Percentiles rank a stretch among this genome's conserved stretches.
phyloP scores from a whole-genome alignment of 1,140 invertebrate species.

The Diorhabda sublineata region DNA sequence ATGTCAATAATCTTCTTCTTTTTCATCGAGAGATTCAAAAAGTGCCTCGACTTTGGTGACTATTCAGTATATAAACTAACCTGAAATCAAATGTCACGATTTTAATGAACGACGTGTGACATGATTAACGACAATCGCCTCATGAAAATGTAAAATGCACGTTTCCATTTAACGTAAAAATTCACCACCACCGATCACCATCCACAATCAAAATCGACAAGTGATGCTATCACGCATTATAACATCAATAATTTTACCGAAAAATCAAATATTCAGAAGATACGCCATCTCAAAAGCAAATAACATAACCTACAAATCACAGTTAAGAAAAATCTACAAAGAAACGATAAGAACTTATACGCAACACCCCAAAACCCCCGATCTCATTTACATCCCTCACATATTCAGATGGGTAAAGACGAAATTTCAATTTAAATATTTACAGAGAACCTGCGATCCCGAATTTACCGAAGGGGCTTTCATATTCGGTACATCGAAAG shows the following conservation, averaged over 20 bases:
- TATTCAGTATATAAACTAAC: not conserved
- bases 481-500: slow-evolving; percentile 40
- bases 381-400: slow-evolving; percentile 43
- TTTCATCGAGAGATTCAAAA: no score
- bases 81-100: not conserved
- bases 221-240: slow-evolving; percentile 8
- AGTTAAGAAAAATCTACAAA: not conserved
- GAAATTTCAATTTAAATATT: slow-evolving; percentile 42
- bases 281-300: not conserved
- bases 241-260: slow-evolving; percentile 18
- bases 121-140: no score
- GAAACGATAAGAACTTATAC: slow-evolving; percentile 12
- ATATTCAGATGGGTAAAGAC: slow-evolving; percentile 42
- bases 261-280: slow-evolving; percentile 27
- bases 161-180: not conserved
- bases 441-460: slow-evolving; percentile 42
- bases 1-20: no score
- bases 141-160: not conserved
- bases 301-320: not conserved
- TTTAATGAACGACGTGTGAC: no score
- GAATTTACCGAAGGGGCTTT: slow-evolving; percentile 45
- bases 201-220: slow-evolving; percentile 5
- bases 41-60: no score
- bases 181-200: not conserved
- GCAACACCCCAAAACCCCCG: slow-evolving; percentile 38